These are phyloP conservation scores for Siniperca chuatsi DNA, from an alignment of 2,113 vertebrate genomes.

Conservation along the genomic window DNA sequence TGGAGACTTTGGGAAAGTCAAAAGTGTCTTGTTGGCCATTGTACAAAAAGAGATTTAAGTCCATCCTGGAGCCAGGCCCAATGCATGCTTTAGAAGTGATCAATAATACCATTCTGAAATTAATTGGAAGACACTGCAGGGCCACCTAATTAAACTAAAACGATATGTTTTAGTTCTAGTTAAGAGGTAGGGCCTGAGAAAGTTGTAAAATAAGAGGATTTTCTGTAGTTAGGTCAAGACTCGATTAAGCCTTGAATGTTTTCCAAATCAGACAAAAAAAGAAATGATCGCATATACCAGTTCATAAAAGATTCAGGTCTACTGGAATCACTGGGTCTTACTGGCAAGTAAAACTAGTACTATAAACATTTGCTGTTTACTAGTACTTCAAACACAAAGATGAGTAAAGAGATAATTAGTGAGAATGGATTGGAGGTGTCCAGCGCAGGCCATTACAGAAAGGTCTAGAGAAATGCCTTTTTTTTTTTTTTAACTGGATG, in stretches of 20 bases:
- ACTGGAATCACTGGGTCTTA: not conserved
- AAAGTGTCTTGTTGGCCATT: not conserved
- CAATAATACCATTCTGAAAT: not conserved
- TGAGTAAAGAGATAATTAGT: slow-evolving; percentile 1
- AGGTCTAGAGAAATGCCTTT: not conserved
- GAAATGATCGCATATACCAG: not conserved
- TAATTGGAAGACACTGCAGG: not conserved
- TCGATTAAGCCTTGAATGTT: not conserved
- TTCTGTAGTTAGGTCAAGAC: not conserved
- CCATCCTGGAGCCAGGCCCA: slow-evolving; percentile 29
- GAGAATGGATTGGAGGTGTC: not conserved
- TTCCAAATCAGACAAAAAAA: not conserved
- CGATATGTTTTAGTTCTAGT: not conserved
- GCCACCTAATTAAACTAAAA: not conserved
- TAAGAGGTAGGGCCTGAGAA: not conserved
- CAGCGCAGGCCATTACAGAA: not conserved
- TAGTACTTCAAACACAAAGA: not conserved
- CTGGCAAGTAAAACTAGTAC: not conserved
- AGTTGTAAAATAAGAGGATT: not conserved
- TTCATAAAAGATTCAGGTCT: not conserved
- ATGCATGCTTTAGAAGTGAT: slow-evolving; percentile 14
- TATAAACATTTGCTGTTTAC: no score
- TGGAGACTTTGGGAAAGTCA: not conserved
- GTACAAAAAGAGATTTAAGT: not conserved
- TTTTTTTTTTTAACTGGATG: not conserved